A percentile compares a stretch with the other conserved stretches of the same genome.
phyloP scores from a whole-genome alignment of 1,140 invertebrate genomes.

The Pseudomyrmex sp. region DNA sequence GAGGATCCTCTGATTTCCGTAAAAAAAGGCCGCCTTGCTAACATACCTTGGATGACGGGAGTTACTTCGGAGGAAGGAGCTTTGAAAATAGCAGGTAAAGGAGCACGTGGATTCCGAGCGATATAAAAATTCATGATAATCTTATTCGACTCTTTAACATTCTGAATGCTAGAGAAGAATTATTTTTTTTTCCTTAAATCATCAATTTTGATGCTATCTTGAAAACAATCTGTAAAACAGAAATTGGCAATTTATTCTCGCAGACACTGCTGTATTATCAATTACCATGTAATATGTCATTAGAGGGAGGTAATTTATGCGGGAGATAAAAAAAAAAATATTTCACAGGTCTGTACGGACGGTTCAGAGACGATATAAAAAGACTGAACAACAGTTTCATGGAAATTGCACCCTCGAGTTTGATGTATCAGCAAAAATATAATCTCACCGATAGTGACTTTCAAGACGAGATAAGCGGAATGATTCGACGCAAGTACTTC shows the following conservation, averaged over 20 bases:
- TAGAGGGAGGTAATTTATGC: no score
- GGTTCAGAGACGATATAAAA: conserved; percentile 73
- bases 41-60: conserved; percentile 89
- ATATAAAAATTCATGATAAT: not conserved
- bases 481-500: conserved; percentile 87
- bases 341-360: conserved; percentile 62
- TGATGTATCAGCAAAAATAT: conserved; percentile 87
- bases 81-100: conserved; percentile 87
- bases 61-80: conserved; percentile 89
- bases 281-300: not conserved
- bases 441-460: conserved; percentile 61
- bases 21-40: conserved; percentile 82
- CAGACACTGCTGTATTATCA: no score
- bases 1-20: conserved; percentile 85
- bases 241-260: not conserved
- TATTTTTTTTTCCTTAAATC: no score
- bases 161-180: not conserved
- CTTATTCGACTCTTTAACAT: not conserved
- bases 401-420: conserved; percentile 86
- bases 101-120: not conserved
- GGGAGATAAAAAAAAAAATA: not conserved
- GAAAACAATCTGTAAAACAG: not conserved
- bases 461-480: conserved; percentile 83
- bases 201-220: not conserved
- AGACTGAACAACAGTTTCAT: conserved; percentile 86